Evolutionary conservation across 53 echinoderm and acorn worm genomes (phyloP), one percentile per base, ranked within the genome.

Genomic region (Henricia sp.): DNA sequence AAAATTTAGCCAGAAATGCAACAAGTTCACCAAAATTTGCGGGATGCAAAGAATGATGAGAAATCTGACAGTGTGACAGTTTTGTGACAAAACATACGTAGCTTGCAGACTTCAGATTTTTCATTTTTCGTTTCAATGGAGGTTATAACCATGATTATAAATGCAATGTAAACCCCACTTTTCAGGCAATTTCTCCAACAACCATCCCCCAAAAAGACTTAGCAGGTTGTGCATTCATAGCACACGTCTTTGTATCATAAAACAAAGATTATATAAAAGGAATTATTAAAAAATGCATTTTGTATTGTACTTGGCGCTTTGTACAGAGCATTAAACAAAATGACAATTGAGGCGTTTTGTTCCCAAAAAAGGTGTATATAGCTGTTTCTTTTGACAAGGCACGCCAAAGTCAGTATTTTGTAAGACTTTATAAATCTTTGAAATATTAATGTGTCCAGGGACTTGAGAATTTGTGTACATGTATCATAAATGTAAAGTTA

Each of bases 351-450:
- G 54, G 24, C 24, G 53, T 59, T 77, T 59, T 77, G 63, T 80
- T 80, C 50, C 64, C 32, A 77, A 62, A 63, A 28, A 80, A 50
- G n/a, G n/a, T 80, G 80, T 80, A 80, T 25, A 80, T 80, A 80
- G 80, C 80, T 20, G 64, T 80, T 80, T 80, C 80, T 80, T 80
- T 80, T 80, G 64, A 80, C 12, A 21, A 41, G 42, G 43, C 34
- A 68, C 62, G 64, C 80, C 80, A 80, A 64, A 80, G 62, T 44
- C 80, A 80, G 80, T 80, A 80, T 80, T 80, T 80, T 63, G 64
- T 80, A 80, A 80, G 80, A 80, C 64, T 80, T 80, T 63, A 57
- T 80, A 80, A 80, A 80, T 80, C 80, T 80, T 80, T 48, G 50
- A 80, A 80, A 63, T 48, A 64, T 48, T 75, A 64, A 50, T 63